Evolutionary conservation across 2,113 vertebrate genomes (phyloP), one percentile per base, ranked within the genome.

Genomic region (Dinomys branickii): DNA sequence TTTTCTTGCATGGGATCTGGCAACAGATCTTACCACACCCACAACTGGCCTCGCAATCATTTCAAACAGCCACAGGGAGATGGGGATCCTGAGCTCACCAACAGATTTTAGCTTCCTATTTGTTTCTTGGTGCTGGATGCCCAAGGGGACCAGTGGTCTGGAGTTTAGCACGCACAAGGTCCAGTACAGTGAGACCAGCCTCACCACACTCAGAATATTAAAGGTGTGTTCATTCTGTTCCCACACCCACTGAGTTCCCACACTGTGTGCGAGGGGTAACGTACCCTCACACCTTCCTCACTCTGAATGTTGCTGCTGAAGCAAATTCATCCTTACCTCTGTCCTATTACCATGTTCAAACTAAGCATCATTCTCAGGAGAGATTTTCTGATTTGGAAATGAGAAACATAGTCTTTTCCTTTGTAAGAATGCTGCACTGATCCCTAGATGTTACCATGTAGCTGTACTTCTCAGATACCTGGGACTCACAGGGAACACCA

Each of bases 341-440:
- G 44, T 24, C n/a, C 9, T n/a, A 2, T 50, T 8, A 10, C 86
- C 41, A 58, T 52, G 11, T 19, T 69, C 26, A 35, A 10, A 59
- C 50, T 56, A 56, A 47, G 8, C 3, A 3, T 13, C 14, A 58
- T 87, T 65, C 54, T 63, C 50, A 52, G 22, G 33, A 26, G 9
- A 90, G 2, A 7, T 75, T 86, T 82, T 80, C 80, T 83, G 16
- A 88, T 67, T 54, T 78, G 65, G 73, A 93, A 83, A 90, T 94
- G 33, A 90, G 90, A 93, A 94, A 14, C n/a, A 14, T 14, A 16
- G 20, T 44, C 38, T 90, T 85, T 52, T 77, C 38, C 52, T 24
- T 52, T 19, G 0, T 12, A 71, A 75, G 52, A 92, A 14, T 54
- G 9, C 33, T 38, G 28, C 1, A 28, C 4, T 19, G 8, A 3